phyloP scores from a whole-genome alignment of 2,113 vertebrate species.

The Malurus melanocephalus region DNA sequence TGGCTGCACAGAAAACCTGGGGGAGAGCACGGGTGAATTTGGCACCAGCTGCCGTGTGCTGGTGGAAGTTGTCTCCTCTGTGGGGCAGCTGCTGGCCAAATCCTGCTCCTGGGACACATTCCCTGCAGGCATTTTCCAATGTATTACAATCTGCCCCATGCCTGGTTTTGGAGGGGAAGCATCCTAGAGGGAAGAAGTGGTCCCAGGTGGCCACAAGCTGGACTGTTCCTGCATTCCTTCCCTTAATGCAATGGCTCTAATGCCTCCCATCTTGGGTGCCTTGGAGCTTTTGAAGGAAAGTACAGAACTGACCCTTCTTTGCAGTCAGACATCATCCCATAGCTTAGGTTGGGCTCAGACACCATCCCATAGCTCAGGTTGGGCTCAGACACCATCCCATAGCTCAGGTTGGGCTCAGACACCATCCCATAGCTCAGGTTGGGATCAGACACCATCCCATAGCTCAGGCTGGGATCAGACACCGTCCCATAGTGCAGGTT shows the following conservation, averaged over 20 bases:
- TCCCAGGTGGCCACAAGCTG: background rate
- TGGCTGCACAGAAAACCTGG: background rate
- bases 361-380: background rate
- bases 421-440: too few species aligned
- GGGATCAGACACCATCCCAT: background rate
- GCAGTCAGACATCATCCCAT: background rate
- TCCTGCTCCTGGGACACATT: background rate
- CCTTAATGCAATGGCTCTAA: background rate
- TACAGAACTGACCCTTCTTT: background rate
- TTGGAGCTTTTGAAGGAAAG: background rate
- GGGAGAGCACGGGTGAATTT: background rate
- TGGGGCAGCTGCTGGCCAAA: background rate
- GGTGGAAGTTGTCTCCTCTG: background rate
- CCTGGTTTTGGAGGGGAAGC: background rate
- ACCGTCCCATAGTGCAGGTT: too few species aligned
- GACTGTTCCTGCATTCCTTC: background rate
- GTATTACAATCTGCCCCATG: fast-evolving
- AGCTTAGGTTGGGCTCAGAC: background rate
- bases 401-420: background rate
- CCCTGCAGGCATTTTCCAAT: background rate
- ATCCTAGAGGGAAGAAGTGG: background rate
- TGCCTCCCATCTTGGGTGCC: background rate
- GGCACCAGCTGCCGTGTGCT: fast-evolving
- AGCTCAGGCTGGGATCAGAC: background rate
- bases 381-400: background rate